Evolutionary conservation across 1,140 invertebrate genomes (phyloP).

Genomic region (Chlorops oryzae): DNA sequence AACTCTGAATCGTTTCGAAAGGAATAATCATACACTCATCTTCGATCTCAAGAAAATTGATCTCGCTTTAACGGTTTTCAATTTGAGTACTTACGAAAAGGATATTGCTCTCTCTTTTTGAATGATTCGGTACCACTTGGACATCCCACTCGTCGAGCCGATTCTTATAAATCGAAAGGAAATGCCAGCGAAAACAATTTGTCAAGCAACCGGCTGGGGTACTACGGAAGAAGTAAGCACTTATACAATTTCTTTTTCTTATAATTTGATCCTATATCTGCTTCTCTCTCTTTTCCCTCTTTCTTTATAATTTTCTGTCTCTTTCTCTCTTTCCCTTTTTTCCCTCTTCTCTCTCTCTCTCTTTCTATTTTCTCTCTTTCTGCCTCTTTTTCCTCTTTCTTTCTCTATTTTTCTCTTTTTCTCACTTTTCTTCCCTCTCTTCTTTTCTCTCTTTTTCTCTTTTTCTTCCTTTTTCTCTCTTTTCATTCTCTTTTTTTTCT

Average conservation of each 20-base stretch:
- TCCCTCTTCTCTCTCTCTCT: no score
- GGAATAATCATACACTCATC: constrained; percentile 21
- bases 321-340: no score
- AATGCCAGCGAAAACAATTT: constrained; percentile 16
- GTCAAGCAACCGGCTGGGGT: constrained; percentile 42
- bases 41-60: constrained; percentile 25
- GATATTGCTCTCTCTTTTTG: constrained; percentile 31
- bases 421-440: no score
- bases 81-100: constrained; percentile 24
- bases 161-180: constrained; percentile 19
- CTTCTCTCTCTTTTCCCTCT: no score
- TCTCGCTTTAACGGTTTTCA: constrained; percentile 20
- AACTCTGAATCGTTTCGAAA: constrained; percentile 35
- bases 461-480: no score
- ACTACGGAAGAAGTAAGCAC: constrained; percentile 21
- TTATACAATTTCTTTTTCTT: not conserved
- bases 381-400: no score
- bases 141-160: constrained; percentile 29
- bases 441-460: no score
- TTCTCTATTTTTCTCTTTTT: no score
- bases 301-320: no score
- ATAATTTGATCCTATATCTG: no score
- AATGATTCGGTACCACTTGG: constrained; percentile 26
- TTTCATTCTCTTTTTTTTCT: no score
- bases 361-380: no score